A percentile compares a stretch with the other conserved stretches of the same genome.
Conservation (phyloP, 64 coral and sea anemone species). For the Trachythela sp. region DNA sequence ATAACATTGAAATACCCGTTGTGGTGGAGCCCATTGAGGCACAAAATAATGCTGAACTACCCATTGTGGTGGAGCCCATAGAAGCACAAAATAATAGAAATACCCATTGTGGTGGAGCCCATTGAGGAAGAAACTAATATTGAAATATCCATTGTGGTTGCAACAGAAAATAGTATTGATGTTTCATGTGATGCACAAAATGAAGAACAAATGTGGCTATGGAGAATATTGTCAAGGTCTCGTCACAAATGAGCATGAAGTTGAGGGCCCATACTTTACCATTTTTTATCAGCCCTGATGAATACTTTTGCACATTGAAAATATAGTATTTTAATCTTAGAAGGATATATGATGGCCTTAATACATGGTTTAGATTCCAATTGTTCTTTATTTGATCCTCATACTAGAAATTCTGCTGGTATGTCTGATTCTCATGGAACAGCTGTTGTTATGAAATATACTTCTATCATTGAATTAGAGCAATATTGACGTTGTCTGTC, state of each 20-base stretch:
- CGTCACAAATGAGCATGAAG: neutral
- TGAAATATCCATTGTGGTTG: too few species aligned
- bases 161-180: too few species aligned
- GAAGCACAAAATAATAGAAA: neutral
- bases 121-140: neutral
- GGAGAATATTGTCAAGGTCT: neutral
- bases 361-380: neutral
- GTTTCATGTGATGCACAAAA: neutral
- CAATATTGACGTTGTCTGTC: neutral
- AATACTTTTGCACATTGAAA: neutral
- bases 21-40: neutral
- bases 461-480: neutral
- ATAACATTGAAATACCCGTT: too few species aligned
- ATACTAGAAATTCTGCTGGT: neutral
- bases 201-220: neutral
- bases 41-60: neutral
- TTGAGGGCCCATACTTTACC: neutral
- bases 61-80: neutral
- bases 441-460: neutral
- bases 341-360: neutral
- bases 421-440: neutral
- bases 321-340: neutral
- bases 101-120: neutral
- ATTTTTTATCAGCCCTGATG: neutral
- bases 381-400: neutral